Base-by-base conservation (phyloP, 2,797 vertebrate genomes). In the Hypotaenidia okinawae region DNA sequence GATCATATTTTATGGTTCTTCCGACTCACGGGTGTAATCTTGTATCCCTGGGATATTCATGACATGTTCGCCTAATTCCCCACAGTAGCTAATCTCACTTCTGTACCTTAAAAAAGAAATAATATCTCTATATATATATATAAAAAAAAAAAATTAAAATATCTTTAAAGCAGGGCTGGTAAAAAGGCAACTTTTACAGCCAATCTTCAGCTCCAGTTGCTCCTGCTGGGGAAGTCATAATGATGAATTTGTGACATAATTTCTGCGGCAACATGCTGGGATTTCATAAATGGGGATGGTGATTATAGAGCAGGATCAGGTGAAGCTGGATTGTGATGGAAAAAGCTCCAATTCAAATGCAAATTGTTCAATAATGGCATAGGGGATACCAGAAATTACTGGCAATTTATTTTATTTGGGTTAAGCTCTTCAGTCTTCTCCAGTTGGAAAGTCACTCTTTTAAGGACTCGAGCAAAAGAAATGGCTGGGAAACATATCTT, bases 381-480 rank as follows among this genome's bases (percentile, higher is more conserved):
- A 96, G 93, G 92, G 94, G 89, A 97, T 76, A 93, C 95, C 92
- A 97, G 96, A 97, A 97, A 97, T 97, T 97, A 97, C 93, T 77
- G 84, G 93, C 95, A 97, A 97, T 96, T 97, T 97, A 94, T 97
- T 97, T 97, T 96, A 97, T 97, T 97, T 94, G 94, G 92, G 92
- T 96, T 97, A 97, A 97, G 95, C 93, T 93, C 70, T 96, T 96
- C 92, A 94, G 45, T 75, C 84, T 76, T 69, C 70, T 91, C 54
- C 55, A 74, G 72, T 86, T 33, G 39, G 59, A 52, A 79, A 95
- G 90, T 96, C 69, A 69, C 75, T 87, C 76, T 39, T 91, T 87
- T 75, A 87, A 94, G 89, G 67, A 90, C 13, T 35, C 27, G 51
- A 92, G 91, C 24, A 35, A 79, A 90, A 93, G 72, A 93, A 96